phyloP scores from a whole-genome alignment of 2,888 invertebrate species.

The Endomychus coccineus region DNA sequence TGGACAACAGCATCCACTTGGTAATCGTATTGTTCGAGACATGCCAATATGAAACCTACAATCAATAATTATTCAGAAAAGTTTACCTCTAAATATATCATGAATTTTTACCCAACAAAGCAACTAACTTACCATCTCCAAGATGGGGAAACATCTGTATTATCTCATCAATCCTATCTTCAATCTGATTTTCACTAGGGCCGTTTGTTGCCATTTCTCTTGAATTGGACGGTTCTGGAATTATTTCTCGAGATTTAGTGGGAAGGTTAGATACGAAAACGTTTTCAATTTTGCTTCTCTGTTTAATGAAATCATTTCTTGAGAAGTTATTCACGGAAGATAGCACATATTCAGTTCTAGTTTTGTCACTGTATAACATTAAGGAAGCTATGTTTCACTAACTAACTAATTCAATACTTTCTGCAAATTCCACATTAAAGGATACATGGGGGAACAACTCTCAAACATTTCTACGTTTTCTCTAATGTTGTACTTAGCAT shows the following conservation, averaged over 20 bases:
- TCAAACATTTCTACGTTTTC: conserved; percentile 36
- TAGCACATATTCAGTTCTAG: conserved; percentile 36
- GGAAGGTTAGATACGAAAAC: conserved; percentile 16
- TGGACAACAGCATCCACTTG: conserved; percentile 72
- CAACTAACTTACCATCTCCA: conserved; percentile 54
- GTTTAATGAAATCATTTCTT: conserved; percentile 14
- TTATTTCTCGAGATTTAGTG: conserved; percentile 5
- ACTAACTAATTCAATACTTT: too few relatives aligned
- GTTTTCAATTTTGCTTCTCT: conserved; percentile 21
- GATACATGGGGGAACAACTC: conserved; percentile 35
- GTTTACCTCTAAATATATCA: neutral
- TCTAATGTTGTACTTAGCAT: conserved; percentile 33
- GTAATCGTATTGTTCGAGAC: conserved; percentile 70
- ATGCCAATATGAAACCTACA: conserved; percentile 55
- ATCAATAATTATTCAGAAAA: conserved; percentile 9
- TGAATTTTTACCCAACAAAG: neutral
- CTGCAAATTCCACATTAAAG: conserved; percentile 22
- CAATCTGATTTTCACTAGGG: conserved; percentile 31
- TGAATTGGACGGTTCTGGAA: conserved; percentile 21
- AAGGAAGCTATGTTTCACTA: conserved; percentile 22
- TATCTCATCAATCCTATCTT: conserved; percentile 42
- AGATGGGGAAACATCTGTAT: conserved; percentile 66
- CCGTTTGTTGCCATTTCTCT: conserved; percentile 4
- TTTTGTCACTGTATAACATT: conserved; percentile 34
- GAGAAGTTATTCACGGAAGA: conserved; percentile 33